Conservation (phyloP, 2,888 invertebrate species). For the Athalia cordata region DNA sequence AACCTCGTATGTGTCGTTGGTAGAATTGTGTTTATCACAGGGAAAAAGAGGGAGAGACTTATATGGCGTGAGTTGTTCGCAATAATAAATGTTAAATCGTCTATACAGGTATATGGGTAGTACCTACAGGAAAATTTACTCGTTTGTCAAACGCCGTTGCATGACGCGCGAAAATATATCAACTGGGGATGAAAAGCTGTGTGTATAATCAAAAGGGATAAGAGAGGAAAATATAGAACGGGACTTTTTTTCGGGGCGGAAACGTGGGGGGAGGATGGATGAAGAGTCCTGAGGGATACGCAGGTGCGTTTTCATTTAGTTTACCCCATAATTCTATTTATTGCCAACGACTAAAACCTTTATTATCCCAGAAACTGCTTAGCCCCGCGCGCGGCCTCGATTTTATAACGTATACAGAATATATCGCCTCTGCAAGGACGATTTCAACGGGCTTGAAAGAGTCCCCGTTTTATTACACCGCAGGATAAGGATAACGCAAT, state of each 20-base stretch:
- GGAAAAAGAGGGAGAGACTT: neutral
- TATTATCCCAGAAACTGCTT: conserved; percentile 8
- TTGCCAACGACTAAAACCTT: conserved; percentile 5
- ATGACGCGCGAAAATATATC: neutral
- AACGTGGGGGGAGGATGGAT: neutral
- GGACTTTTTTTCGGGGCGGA: neutral
- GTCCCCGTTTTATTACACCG: too few species aligned
- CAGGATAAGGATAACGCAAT: neutral
- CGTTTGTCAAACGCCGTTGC: neutral
- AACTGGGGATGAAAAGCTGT: neutral
- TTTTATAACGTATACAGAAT: too few species aligned
- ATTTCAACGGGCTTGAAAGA: too few species aligned
- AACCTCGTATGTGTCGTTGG: too few species aligned
- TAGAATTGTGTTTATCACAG: conserved; percentile 6
- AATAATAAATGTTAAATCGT: conserved; percentile 23
- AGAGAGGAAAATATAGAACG: neutral
- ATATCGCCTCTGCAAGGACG: too few species aligned
- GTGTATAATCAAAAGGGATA: neutral
- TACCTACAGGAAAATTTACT: neutral
- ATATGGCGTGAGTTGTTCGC: neutral
- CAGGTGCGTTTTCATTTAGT: conserved; percentile 34
- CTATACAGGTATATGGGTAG: neutral
- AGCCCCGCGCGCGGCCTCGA: neutral
- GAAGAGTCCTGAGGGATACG: neutral
- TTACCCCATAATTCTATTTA: conserved; percentile 29